phyloP scores from a whole-genome alignment of 2,113 vertebrate species.

The Neolamprologus tretocephalus region DNA sequence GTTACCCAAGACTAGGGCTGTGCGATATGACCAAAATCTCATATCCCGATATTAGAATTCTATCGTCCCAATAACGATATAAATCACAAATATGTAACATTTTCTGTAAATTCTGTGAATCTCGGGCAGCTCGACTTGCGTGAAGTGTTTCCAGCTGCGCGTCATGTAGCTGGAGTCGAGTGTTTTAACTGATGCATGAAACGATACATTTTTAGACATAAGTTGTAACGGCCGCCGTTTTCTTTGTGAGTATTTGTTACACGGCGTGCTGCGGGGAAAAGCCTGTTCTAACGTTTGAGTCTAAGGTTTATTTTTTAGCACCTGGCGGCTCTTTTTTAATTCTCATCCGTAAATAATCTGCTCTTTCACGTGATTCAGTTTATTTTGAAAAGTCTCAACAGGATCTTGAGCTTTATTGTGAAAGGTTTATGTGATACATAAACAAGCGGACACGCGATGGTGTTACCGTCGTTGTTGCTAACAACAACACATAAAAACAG shows the following conservation, averaged over 20 bases:
- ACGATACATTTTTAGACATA: accelerated
- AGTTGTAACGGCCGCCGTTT: accelerated
- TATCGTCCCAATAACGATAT: accelerated
- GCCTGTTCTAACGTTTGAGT: not conserved
- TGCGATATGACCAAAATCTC: not conserved
- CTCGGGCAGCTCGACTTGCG: accelerated
- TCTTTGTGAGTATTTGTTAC: not conserved
- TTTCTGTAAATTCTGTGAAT: not conserved
- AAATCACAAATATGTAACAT: not conserved
- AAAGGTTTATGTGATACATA: not conserved
- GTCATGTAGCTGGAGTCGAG: accelerated
- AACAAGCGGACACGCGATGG: accelerated
- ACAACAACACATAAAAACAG: accelerated
- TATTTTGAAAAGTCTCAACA: not conserved
- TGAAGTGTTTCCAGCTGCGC: accelerated
- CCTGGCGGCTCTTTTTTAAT: accelerated
- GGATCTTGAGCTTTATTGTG: not conserved
- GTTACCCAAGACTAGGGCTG: not conserved
- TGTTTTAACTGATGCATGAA: accelerated
- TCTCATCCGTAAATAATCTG: accelerated
- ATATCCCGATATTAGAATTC: accelerated
- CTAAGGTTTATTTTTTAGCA: not conserved
- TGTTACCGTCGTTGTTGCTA: accelerated
- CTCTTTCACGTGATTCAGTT: not conserved
- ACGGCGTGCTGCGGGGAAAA: accelerated